Base-by-base conservation (phyloP, 1,140 invertebrate species). In the Reticulitermes speratus region DNA sequence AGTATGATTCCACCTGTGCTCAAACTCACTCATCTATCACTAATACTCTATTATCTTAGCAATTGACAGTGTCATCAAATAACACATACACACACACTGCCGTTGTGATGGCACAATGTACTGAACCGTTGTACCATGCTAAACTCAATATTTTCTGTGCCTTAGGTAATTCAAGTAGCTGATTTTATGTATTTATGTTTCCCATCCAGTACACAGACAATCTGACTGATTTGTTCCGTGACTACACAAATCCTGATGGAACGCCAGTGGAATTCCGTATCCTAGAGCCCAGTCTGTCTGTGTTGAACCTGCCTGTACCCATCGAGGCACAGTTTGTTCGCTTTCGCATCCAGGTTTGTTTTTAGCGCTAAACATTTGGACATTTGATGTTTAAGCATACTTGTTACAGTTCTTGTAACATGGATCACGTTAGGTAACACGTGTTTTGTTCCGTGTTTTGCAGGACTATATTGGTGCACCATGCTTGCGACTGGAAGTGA, bases 251-350 rank as follows among this genome's bases (percentile, higher is more conserved):
- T 90, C 96, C 96, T 14, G 96, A 98, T 90, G 97, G 97, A 25
- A 96, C 97, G 3, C 96, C 97, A n/a, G 97, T 98, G 0, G 97
- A 98, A 90, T 98, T 98, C 89, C 92, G 97, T 75, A 97, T 97
- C 88, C 90, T 97, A 16, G 97, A 97, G 89, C 96, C 96, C 0
- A 97, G 96, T 86, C 91, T 98, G 16, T 98, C 97, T 1, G 96
- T 98, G 55, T 90, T 99, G 2, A 98, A 98, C 89, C 91, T 99
- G 25, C 97, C 97, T 1, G 94, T 96, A 87, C 97, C 98, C 0
- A 96, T 99, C 87, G 98, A 99, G 91, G 96, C 97, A 0, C 95
- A 97, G 87, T 98, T 96, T 88, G 91, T 99, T 21, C 95, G 95
- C 88, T 96, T 99, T 90, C 95, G 96, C 86, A 95, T 99, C 85